A percentile compares a stretch with the other conserved stretches of the same genome.
These are phyloP conservation scores for Rhadina sibilatrix DNA, from an alignment of 2,113 vertebrate species.

Conservation along the genomic window DNA sequence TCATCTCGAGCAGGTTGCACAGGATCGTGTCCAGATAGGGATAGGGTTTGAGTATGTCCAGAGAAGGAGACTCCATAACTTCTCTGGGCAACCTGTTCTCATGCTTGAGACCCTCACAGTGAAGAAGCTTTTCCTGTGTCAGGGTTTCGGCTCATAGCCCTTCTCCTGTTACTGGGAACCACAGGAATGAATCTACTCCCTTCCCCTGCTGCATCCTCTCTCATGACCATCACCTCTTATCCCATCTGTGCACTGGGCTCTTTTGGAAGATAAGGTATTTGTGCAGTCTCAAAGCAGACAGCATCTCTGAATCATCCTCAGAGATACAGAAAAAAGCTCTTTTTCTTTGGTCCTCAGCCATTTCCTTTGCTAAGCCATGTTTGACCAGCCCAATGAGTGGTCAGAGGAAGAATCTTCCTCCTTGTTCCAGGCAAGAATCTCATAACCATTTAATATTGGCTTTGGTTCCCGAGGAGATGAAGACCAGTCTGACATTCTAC, in stretches of 20 bases:
- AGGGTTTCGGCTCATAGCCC: fast-evolving
- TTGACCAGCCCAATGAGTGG: neutral
- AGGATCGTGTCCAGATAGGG: neutral
- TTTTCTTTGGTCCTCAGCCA: neutral
- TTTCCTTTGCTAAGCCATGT: neutral
- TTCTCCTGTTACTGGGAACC: neutral
- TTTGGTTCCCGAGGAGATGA: neutral
- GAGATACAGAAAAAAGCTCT: fast-evolving
- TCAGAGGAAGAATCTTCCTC: neutral
- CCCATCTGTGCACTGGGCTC: fast-evolving
- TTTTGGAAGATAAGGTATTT: neutral
- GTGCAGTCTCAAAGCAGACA: neutral
- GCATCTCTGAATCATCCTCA: fast-evolving
- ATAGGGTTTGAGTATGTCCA: neutral
- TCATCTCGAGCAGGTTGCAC: fast-evolving
- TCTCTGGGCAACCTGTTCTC: neutral
- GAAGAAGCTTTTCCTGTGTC: neutral
- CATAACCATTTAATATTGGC: fast-evolving
- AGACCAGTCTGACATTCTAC: fast-evolving
- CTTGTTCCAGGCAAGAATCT: neutral
- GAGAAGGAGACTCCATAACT: neutral
- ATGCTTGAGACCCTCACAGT: neutral
- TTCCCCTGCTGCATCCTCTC: neutral
- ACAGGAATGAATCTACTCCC: neutral
- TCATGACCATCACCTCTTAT: fast-evolving